Evolutionary conservation across 2,113 vertebrate species (phyloP).

Genomic region (Natator depressus): DNA sequence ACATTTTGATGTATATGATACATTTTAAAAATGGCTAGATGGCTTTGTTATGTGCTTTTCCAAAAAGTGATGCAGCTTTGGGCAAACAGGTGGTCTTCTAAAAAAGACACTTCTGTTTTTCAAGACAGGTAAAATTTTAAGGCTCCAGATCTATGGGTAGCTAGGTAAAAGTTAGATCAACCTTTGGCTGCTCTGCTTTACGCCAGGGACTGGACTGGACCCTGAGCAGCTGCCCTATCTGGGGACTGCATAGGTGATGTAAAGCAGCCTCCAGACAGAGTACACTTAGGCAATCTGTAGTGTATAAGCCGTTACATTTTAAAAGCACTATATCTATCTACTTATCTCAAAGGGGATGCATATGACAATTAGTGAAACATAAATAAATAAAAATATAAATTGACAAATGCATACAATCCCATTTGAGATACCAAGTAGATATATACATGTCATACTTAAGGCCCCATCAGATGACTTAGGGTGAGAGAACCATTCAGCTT

Average conservation of each 20-base stretch:
- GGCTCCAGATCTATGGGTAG: constrained; percentile 9
- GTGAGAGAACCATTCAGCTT: not conserved
- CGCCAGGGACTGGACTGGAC: not conserved
- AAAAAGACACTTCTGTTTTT: not conserved
- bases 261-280: not conserved
- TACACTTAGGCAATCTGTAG: no score
- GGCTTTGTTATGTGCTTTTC: constrained; percentile 15
- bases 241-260: not conserved
- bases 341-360: no score
- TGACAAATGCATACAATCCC: not conserved
- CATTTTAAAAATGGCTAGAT: constrained; percentile 45
- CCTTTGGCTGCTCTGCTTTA: not conserved
- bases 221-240: not conserved
- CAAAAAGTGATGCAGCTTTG: not conserved
- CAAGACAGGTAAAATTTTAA: not conserved
- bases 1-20: constrained; percentile 23
- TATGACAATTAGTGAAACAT: no score
- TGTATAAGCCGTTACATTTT: not conserved
- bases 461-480: not conserved
- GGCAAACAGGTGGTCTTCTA: not conserved
- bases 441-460: not conserved
- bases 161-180: not conserved
- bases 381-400: not conserved
- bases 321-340: not conserved
- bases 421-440: not conserved